Percentiles rank a stretch among this genome's conserved stretches.
These are phyloP conservation scores for Coccyzus lansbergi DNA, from an alignment of 2,797 vertebrate genomes.

Conservation along the genomic window DNA sequence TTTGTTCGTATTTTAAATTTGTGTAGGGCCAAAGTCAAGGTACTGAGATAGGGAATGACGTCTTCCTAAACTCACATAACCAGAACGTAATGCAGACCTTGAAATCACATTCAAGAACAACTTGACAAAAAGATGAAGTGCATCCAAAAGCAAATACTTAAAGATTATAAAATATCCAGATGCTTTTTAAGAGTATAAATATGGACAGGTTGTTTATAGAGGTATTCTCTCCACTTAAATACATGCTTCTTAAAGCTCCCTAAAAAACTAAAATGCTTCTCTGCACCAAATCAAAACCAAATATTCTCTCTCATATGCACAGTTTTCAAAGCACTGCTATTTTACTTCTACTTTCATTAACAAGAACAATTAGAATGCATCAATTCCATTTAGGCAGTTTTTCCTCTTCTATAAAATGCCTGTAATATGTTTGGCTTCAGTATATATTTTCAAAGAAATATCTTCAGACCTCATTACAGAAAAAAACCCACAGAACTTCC, in stretches of 20 bases:
- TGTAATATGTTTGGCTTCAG: neutral
- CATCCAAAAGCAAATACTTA: neutral
- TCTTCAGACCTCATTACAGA: neutral
- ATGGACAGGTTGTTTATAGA: neutral
- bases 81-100: neutral
- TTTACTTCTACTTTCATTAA: neutral
- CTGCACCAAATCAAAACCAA: neutral
- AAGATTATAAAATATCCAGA: neutral
- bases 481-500: neutral
- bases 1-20: neutral
- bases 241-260: neutral
- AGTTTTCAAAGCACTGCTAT: neutral
- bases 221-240: neutral
- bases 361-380: neutral
- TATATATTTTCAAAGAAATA: neutral
- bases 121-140: neutral
- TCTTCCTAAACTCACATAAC: neutral
- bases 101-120: neutral
- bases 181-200: neutral
- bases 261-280: neutral
- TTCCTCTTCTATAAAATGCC: neutral
- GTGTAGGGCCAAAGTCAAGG: neutral
- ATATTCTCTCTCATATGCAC: neutral
- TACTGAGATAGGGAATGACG: neutral
- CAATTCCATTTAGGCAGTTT: neutral